These are phyloP conservation scores for Drosophila nebulosa DNA, from an alignment of 1,140 invertebrate genomes.

Conservation along the genomic window DNA sequence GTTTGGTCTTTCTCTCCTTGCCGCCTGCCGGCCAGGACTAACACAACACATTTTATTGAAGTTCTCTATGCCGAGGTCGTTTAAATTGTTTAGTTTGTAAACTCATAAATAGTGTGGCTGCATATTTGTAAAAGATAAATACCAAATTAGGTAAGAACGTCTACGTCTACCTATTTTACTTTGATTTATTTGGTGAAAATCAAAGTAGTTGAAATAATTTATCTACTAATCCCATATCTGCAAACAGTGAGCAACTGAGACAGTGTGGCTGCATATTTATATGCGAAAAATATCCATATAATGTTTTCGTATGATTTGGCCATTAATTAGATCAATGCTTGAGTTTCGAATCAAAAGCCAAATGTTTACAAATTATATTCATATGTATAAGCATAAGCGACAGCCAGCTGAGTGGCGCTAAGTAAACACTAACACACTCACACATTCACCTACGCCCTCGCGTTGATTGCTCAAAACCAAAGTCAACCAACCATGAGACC, in stretches of 20 bases:
- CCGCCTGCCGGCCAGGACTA: neutral
- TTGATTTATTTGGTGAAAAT: too few relatives aligned
- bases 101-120: neutral
- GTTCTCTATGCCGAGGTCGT: neutral
- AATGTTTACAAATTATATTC: slow-evolving; percentile 50
- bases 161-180: too few relatives aligned
- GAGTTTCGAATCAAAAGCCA: slow-evolving; percentile 25
- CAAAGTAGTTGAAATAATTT: too few relatives aligned
- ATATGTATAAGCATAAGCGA: slow-evolving; percentile 27
- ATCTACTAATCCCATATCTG: too few relatives aligned
- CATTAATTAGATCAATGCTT: slow-evolving; percentile 16
- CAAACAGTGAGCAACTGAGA: too few relatives aligned
- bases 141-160: too few relatives aligned
- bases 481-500: slow-evolving; percentile 70
- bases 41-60: slow-evolving; percentile 20
- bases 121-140: neutral
- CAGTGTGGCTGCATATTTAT: neutral
- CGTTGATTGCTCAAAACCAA: slow-evolving; percentile 76
- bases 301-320: neutral
- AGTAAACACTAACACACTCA: slow-evolving; percentile 37
- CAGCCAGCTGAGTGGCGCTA: slow-evolving; percentile 57
- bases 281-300: neutral
- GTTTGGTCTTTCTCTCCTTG: neutral
- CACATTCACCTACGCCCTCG: slow-evolving; percentile 20
- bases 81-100: neutral